Evolutionary conservation across 2,797 vertebrate genomes (phyloP).

Genomic region (Rhinogobio ventralis): DNA sequence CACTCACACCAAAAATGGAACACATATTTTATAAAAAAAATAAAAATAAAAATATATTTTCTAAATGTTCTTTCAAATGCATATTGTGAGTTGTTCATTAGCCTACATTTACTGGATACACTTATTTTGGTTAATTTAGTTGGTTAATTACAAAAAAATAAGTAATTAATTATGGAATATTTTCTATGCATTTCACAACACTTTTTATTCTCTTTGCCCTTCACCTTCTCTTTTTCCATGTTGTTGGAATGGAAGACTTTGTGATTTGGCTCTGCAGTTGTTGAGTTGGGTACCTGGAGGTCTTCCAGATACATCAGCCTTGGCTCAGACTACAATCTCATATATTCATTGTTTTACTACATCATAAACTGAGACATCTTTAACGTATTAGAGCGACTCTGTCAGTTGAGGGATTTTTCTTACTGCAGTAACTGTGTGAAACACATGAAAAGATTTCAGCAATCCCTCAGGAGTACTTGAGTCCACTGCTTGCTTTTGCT

Average conservation of each 20-base stretch:
- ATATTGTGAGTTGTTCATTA: neutral
- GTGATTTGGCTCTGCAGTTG: constrained; percentile 28
- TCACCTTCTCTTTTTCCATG: neutral
- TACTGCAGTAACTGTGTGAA: constrained; percentile 35
- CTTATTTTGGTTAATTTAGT: neutral
- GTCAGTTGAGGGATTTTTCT: constrained; percentile 44
- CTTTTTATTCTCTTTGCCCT: neutral
- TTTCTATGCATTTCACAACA: neutral
- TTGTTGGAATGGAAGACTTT: constrained; percentile 34
- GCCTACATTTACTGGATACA: neutral
- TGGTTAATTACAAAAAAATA: no score
- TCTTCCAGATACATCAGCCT: constrained; percentile 58
- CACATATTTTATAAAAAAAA: neutral
- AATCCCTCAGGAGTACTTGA: constrained; percentile 30
- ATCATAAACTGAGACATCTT: constrained; percentile 59
- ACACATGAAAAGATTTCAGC: constrained; percentile 23
- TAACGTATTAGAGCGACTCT: constrained; percentile 50
- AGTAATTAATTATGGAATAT: neutral
- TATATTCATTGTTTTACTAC: constrained; percentile 64
- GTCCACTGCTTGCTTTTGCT: constrained; percentile 4
- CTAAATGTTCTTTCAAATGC: neutral
- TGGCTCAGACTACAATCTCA: constrained; percentile 53
- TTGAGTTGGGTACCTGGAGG: constrained; percentile 44
- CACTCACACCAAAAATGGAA: neutral
- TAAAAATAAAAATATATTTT: neutral